Evolutionary conservation across 92 coral and sea anemone genomes (phyloP), one percentile per base, ranked within the genome.

Genomic region (Porites cylindrica): DNA sequence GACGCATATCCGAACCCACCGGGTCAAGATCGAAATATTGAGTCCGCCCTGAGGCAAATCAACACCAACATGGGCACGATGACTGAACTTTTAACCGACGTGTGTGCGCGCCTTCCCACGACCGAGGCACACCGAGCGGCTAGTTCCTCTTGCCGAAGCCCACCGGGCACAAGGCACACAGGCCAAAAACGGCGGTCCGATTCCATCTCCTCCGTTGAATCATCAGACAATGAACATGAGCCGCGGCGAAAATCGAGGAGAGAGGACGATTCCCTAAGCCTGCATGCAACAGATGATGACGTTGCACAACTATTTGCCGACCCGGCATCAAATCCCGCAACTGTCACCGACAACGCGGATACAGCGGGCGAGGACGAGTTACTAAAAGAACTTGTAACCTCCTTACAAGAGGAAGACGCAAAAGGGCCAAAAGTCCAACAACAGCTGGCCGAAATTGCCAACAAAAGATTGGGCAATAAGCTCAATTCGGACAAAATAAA

Each of bases 401-500:
- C 79, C 7, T 50, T 75, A 14, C 53, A 77, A 38, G 66, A 77
- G 4, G 86, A 80, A 6, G 93, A 85, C 64, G 73, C 56, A 72
- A 51, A 59, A 68, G 24, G 90, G 93, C 79, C 86, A 32, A 81
- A 86, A 16, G 58, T 90, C 29, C 21, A 60, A 43, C 83, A 82
- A 81, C 72, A 86, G 77, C 70, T 90, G 70, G 90, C 93, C 14
- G 81, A 86, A 23, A 81, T 75, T 38, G 88, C 88, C 23, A 21
- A 21, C 23, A 21, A 21, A 21, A 21, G 23, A 21, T 91, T 91
- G 86, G 86, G 88, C 24, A 81, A 82, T 52, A 87, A 91, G 52
- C 60, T 87, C 63, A 50, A 32, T 52, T 84, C 79, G 26, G 88
- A 82, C 23, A 91, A 86, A 23, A 43, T 87, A 1, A 86, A 75